Conservation (phyloP, 2,113 vertebrate species). For the Guaruba guarouba region DNA sequence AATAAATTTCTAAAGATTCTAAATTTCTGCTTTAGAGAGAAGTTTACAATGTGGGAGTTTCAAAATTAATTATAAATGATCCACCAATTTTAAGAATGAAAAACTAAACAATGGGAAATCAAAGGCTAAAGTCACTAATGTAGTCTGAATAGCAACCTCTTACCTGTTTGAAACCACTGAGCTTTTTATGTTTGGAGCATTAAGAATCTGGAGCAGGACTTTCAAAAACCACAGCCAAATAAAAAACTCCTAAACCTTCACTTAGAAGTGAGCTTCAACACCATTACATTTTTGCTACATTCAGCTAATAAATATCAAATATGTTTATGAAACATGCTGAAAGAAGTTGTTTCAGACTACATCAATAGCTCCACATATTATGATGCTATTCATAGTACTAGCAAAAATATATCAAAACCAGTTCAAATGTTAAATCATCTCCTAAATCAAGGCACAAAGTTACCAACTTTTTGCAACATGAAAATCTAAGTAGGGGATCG, state of each 20-base stretch:
- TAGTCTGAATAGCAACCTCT: background rate
- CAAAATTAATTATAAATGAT: background rate
- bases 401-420: background rate
- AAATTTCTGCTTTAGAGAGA: background rate
- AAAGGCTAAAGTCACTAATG: background rate
- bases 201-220: background rate
- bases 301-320: background rate
- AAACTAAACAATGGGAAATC: background rate
- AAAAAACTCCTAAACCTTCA: background rate
- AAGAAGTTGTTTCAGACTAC: background rate
- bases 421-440: background rate
- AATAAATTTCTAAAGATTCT: background rate
- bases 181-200: background rate
- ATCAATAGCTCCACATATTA: background rate
- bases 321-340: background rate
- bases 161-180: background rate
- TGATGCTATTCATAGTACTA: accelerated
- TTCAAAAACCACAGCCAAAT: background rate
- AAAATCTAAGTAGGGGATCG: background rate
- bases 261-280: background rate
- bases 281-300: background rate
- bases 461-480: background rate
- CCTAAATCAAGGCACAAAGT: background rate
- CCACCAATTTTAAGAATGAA: background rate
- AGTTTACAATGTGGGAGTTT: background rate